Base-by-base conservation (phyloP, 53 echinoderm and acorn worm species). In the Temnopleurus reevesii region DNA sequence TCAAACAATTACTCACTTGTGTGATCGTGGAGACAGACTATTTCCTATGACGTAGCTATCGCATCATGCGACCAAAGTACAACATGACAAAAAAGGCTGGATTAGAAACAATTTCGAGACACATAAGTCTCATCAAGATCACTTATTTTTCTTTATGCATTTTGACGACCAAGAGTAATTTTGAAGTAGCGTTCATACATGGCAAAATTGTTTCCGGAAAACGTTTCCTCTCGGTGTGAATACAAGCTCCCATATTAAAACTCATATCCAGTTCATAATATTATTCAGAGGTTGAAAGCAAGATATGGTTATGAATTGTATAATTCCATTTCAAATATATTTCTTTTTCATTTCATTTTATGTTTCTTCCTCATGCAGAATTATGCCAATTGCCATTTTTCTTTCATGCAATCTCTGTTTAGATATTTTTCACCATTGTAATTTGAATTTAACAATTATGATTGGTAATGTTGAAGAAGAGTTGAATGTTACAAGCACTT, bases 281-380 rank as follows among this genome's bases (percentile, higher is more conserved):
- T 71, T 21, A n/a, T 41, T 71, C 71, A 71, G 43, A 71, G 71
- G 71, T 71, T 71, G 71, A 71, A 9, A 38, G 36, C 18, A 19
- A 66, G 46, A 29, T 79, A 47, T 79, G 27, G 46, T 15, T 79
- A 79, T 47, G 49, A 15, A 79, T 79, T 79, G 29, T 47, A 79
- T 49, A 23, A 47, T 79, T 79, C 79, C 79, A 46, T 79, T 47
- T 71, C 13, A 71, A 71, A 38, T 71, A 21, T 18, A 7, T 77
- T 77, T 77, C 7, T 79, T 79, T 79, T 79, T 79, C 79, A 79
- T 79, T 79, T 71, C 71, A 71, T 71, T 63, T 71, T 79, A 41
- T 79, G 47, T 79, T 76, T 89, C 89, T 76, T 76, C 76, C 53
- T 82, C 46, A 36, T 90, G 90, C 90, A 90, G 82, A 90, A 83